phyloP scores from a whole-genome alignment of 2,113 vertebrate species.

The Colossoma macropomum region DNA sequence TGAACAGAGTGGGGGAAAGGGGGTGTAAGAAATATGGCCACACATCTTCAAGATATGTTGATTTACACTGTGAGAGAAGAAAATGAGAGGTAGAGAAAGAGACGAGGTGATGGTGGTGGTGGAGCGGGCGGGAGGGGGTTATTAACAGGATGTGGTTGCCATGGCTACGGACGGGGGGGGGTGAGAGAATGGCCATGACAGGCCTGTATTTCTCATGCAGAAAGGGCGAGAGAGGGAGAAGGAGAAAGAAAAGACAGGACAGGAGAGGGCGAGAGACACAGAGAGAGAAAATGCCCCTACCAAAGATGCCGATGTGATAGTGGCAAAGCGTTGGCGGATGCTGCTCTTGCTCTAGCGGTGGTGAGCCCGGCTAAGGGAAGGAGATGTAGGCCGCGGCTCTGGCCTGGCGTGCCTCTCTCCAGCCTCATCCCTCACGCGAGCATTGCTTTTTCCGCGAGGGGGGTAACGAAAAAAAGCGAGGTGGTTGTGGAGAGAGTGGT shows the following conservation, averaged over 20 bases:
- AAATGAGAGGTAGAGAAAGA: slow-evolving; percentile 30
- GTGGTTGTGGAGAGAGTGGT: background rate
- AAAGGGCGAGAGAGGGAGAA: slow-evolving; percentile 50
- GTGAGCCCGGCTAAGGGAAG: slow-evolving; percentile 91
- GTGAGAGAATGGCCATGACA: slow-evolving; percentile 85
- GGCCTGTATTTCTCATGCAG: slow-evolving; percentile 84
- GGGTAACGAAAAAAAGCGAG: background rate
- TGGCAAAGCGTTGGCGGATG: slow-evolving; percentile 95
- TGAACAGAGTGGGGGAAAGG: background rate
- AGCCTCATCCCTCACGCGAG: slow-evolving; percentile 99
- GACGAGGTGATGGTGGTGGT: slow-evolving; percentile 12
- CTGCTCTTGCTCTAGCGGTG: slow-evolving; percentile 80
- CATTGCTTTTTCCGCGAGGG: slow-evolving; percentile 87
- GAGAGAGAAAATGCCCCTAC: slow-evolving; percentile 73
- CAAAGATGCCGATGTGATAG: slow-evolving; percentile 98
- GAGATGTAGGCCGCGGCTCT: slow-evolving; percentile 90
- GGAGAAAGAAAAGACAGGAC: slow-evolving; percentile 49
- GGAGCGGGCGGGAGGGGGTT: slow-evolving; percentile 48
- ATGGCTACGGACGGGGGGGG: slow-evolving; percentile 73
- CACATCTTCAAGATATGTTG: background rate
- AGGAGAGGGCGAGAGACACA: background rate
- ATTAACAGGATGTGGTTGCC: slow-evolving; percentile 81
- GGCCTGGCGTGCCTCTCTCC: slow-evolving; percentile 86
- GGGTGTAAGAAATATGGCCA: background rate
- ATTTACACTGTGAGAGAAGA: background rate